These are phyloP conservation scores for Manis crassicaudata DNA, from an alignment of 2,797 vertebrate genomes.

Conservation along the genomic window DNA sequence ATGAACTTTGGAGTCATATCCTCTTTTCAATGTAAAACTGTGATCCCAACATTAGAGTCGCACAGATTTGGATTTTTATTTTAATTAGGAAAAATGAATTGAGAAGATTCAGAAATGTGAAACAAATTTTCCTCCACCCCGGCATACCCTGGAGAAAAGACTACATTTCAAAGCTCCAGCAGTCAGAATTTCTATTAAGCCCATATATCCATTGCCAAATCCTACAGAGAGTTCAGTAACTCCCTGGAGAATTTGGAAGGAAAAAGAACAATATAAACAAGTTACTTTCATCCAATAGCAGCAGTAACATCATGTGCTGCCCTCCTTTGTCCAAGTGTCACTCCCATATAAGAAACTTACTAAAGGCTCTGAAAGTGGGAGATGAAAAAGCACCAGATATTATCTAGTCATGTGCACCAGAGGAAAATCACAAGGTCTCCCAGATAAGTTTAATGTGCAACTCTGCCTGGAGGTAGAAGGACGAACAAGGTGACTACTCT, in stretches of 20 bases:
- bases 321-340: not conserved
- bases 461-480: not conserved
- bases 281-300: not conserved
- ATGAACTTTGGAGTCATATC: not conserved
- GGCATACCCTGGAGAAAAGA: not conserved
- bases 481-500: not conserved
- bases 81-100: conserved; percentile 44
- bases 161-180: not conserved
- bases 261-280: conserved; percentile 5
- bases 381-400: not conserved
- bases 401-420: not conserved
- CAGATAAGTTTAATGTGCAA: not conserved
- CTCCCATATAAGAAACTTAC: not conserved
- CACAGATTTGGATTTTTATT: conserved; percentile 37
- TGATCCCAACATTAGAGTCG: not conserved
- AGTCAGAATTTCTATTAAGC: conserved; percentile 54
- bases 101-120: conserved; percentile 20
- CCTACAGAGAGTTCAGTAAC: not conserved
- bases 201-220: not conserved
- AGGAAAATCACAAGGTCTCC: not conserved
- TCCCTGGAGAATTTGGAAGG: conserved; percentile 20
- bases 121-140: not conserved
- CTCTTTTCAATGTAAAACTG: conserved; percentile 15
- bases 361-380: not conserved
- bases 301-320: not conserved